phyloP scores from a whole-genome alignment of 1,140 invertebrate genomes.

The Pteromalus puparum region DNA sequence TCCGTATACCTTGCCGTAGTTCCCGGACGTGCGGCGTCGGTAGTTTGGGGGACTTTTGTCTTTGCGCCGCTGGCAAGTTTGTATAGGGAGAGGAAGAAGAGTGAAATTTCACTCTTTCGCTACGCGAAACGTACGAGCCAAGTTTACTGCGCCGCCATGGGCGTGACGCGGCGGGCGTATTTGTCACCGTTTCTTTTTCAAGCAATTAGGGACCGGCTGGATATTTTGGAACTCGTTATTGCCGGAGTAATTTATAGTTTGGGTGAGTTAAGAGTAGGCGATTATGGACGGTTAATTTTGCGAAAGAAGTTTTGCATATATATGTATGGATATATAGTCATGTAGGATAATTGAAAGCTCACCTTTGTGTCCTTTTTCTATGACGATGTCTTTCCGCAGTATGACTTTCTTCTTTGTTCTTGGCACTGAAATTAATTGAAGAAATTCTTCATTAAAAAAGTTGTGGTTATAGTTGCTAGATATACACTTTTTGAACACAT shows the following conservation, averaged over 20 bases:
- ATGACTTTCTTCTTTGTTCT: slow-evolving; percentile 82
- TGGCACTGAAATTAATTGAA: slow-evolving; percentile 73
- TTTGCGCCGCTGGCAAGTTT: neutral
- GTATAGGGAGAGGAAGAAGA: neutral
- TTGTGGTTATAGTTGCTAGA: too few relatives aligned
- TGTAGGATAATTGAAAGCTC: slow-evolving; percentile 70
- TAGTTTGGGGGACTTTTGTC: slow-evolving; percentile 4
- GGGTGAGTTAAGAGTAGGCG: too few relatives aligned
- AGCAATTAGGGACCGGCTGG: neutral
- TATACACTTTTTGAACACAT: neutral
- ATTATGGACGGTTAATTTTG: too few relatives aligned
- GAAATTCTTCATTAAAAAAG: neutral
- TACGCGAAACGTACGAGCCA: neutral
- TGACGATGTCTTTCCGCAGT: slow-evolving; percentile 84
- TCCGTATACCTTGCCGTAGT: neutral
- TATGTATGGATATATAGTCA: too few relatives aligned
- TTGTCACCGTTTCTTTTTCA: neutral
- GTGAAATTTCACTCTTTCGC: slow-evolving; percentile 25
- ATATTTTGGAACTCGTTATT: neutral
- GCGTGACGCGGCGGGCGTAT: neutral
- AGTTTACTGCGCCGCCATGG: neutral
- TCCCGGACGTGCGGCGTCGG: too few relatives aligned
- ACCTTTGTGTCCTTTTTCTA: slow-evolving; percentile 91
- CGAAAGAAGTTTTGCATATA: neutral
- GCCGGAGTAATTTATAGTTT: too few relatives aligned